These are phyloP conservation scores for Chaetops frenatus DNA, from an alignment of 2,113 vertebrate genomes.

Conservation along the genomic window DNA sequence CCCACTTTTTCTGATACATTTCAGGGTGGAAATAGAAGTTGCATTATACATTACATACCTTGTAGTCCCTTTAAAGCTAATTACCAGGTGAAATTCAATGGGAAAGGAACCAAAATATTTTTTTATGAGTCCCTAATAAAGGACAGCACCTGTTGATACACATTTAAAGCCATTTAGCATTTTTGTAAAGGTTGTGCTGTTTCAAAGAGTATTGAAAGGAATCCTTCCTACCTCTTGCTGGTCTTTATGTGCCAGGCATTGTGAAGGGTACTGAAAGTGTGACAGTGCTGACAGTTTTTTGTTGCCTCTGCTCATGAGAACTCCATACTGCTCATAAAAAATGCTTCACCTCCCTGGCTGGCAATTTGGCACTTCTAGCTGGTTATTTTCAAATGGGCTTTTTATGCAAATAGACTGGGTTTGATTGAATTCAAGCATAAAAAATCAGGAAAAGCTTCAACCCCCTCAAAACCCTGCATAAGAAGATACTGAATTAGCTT, in stretches of 20 bases:
- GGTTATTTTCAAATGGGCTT: background rate
- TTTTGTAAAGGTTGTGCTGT: background rate
- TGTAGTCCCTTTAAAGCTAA: background rate
- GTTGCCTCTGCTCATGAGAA: background rate
- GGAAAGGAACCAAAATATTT: background rate
- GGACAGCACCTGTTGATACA: background rate
- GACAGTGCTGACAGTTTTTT: background rate
- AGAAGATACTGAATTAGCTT: background rate
- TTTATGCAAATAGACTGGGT: background rate
- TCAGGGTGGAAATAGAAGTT: background rate
- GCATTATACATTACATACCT: background rate
- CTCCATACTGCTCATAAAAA: background rate
- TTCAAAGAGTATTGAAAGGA: background rate
- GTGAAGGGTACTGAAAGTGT: background rate
- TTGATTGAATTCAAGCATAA: background rate
- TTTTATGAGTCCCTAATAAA: background rate
- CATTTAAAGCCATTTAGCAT: background rate
- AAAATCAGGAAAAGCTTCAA: background rate
- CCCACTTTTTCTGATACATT: background rate
- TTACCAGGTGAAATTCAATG: background rate
- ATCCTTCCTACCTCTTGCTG: background rate
- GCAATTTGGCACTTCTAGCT: background rate
- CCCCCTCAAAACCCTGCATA: background rate
- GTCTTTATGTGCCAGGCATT: background rate
- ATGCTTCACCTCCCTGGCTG: background rate